phyloP scores from a whole-genome alignment of 2,113 vertebrate species.

The Calidris pygmaea region DNA sequence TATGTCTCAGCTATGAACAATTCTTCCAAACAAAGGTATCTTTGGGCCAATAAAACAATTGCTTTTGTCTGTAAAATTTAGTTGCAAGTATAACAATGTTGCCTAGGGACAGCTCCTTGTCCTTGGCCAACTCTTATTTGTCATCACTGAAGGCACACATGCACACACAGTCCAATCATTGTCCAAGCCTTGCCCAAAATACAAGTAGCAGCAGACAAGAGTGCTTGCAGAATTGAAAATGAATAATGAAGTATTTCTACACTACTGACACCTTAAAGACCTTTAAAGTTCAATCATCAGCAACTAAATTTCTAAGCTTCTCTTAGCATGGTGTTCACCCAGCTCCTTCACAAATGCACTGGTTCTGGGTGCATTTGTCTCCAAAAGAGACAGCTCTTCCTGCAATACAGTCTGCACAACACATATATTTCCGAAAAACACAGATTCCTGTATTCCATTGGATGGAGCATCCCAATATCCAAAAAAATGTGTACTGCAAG shows the following conservation, averaged over 20 bases:
- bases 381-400: not conserved
- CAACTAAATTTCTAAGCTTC: not conserved
- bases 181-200: not conserved
- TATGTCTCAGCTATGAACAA: not conserved
- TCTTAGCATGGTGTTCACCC: not conserved
- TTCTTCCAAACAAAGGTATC: not conserved
- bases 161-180: not conserved
- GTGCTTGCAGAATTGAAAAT: not conserved
- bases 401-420: not conserved
- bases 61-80: not conserved
- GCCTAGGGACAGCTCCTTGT: not conserved
- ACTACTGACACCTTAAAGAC: not conserved
- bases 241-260: not conserved
- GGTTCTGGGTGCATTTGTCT: not conserved
- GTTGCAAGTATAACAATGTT: not conserved
- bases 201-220: not conserved
- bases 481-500: not conserved
- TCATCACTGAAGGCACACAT: not conserved
- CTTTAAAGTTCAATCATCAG: not conserved
- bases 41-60: not conserved
- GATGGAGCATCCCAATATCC: not conserved
- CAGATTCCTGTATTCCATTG: not conserved
- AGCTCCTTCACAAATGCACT: not conserved
- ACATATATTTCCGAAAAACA: not conserved
- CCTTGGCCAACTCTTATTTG: not conserved